Percentiles rank a stretch among this genome's conserved stretches.
Evolutionary conservation across 1,140 invertebrate species (phyloP).

Genomic region (Pogonus chalceus): DNA sequence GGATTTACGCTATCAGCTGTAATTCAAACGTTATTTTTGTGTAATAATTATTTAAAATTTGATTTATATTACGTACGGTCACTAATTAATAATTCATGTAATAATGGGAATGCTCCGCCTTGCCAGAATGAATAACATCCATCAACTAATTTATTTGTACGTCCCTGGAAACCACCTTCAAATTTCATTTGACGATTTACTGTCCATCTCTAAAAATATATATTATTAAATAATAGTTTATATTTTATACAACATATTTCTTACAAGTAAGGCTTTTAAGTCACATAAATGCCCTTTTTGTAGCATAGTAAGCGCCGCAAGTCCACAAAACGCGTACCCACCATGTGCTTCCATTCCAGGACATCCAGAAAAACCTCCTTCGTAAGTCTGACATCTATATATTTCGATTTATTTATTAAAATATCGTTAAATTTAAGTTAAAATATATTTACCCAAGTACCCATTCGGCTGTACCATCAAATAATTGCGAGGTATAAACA

Average conservation of each 20-base stretch:
- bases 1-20: slow-evolving; percentile 28
- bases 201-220: slow-evolving; percentile 57
- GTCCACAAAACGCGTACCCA: slow-evolving; percentile 94
- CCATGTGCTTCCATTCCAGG: slow-evolving; percentile 97
- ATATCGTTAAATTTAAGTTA: not conserved
- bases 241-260: slow-evolving; percentile 13
- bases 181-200: slow-evolving; percentile 81
- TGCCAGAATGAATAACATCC: slow-evolving; percentile 99
- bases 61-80: slow-evolving; percentile 5
- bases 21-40: slow-evolving; percentile 14
- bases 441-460: slow-evolving; percentile 50
- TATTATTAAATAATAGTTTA: slow-evolving; percentile 14
- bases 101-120: slow-evolving; percentile 75
- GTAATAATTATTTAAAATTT: slow-evolving; percentile 3
- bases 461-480: slow-evolving; percentile 83
- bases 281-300: slow-evolving; percentile 71
- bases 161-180: slow-evolving; percentile 88
- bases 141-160: slow-evolving; percentile 98
- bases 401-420: slow-evolving; percentile 9
- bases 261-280: slow-evolving; percentile 64
- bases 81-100: slow-evolving; percentile 24
- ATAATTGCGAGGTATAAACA: slow-evolving; percentile 57
- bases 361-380: slow-evolving; percentile 92
- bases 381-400: slow-evolving; percentile 87
- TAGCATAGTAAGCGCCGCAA: slow-evolving; percentile 78